Evolutionary conservation across 2,113 vertebrate species (phyloP), one percentile per base, ranked within the genome.

Genomic region (Syngnathus typhle): DNA sequence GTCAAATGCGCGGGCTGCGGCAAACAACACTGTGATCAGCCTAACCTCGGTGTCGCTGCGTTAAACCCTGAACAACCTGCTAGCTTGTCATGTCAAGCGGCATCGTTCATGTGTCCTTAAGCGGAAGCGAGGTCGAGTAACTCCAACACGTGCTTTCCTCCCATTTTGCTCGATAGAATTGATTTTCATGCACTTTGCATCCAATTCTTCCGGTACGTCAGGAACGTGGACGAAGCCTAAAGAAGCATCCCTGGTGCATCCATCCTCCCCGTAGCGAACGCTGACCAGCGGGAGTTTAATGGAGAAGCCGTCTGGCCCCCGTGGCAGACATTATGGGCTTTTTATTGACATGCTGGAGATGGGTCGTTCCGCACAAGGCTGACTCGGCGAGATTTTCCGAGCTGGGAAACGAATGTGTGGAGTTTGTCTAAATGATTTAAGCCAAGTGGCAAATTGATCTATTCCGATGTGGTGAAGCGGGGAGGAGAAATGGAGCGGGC

Each of bases 201-300:
- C 44, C 44, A 47, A 5, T 52, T 7, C 49, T 52, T n/a, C 70
- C 77, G 71, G 72, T 78, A 77, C 69, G 69, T 79, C 71, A 72
- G 75, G 75, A 70, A 67, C 71, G 74, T 63, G 74, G 74, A 80
- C 71, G 74, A 82, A 78, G 63, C 60, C 41, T 65, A 60, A 55
- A 27, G 61, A 81, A 68, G 71, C 64, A 63, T 78, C 85, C 67
- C 80, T 1, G 3, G 74, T 56, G 80, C 58, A 88, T 91, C 89
- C 89, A 88, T 88, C 90, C 89, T 91, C 82, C 87, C 89, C 86
- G 86, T 91, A 89, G 65, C 56, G 68, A 67, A 47, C 88, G 92
- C 93, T 92, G 92, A 91, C 66, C 70, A 75, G 75, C 74, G 79
- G 76, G 73, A 73, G 70, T 77, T 84, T 88, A 84, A 88, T 77